A percentile compares a stretch with the other conserved stretches of the same genome.
phyloP scores from a whole-genome alignment of 2,888 invertebrate species.

The Scaptomyza caliginosa region DNA sequence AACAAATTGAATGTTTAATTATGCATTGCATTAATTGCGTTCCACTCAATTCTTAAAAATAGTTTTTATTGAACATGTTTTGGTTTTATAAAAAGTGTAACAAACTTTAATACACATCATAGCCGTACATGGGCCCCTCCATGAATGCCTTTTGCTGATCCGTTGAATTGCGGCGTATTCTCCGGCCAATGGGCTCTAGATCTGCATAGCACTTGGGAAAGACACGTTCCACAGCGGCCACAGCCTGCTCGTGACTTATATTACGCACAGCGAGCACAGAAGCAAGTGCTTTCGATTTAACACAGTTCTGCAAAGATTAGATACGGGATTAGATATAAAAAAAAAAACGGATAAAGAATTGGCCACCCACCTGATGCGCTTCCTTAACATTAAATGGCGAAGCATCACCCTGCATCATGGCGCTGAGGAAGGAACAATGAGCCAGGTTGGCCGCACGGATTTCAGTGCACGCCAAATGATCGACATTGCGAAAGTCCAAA shows the following conservation, averaged over 20 bases:
- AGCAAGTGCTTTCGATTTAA: slow-evolving; percentile 93
- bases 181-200: slow-evolving; percentile 94
- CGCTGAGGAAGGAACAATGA: slow-evolving; percentile 94
- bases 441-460: slow-evolving; percentile 96
- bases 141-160: slow-evolving; percentile 91
- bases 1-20: slow-evolving; percentile 21
- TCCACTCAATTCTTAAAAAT: slow-evolving; percentile 31
- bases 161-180: slow-evolving; percentile 89
- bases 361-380: slow-evolving; percentile 88
- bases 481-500: slow-evolving; percentile 93
- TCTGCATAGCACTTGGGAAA: slow-evolving; percentile 96
- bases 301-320: slow-evolving; percentile 89
- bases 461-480: slow-evolving; percentile 97
- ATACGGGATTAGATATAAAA: background rate
- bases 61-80: slow-evolving; percentile 32
- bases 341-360: background rate
- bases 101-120: slow-evolving; percentile 85
- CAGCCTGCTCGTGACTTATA: slow-evolving; percentile 89
- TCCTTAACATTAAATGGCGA: slow-evolving; percentile 89
- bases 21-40: slow-evolving; percentile 18
- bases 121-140: slow-evolving; percentile 92
- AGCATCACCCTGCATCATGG: slow-evolving; percentile 89
- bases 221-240: slow-evolving; percentile 92
- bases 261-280: slow-evolving; percentile 93
- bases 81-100: slow-evolving; percentile 23